Evolutionary conservation across 2,888 invertebrate species (phyloP).

Genomic region (Dynastes tityus): DNA sequence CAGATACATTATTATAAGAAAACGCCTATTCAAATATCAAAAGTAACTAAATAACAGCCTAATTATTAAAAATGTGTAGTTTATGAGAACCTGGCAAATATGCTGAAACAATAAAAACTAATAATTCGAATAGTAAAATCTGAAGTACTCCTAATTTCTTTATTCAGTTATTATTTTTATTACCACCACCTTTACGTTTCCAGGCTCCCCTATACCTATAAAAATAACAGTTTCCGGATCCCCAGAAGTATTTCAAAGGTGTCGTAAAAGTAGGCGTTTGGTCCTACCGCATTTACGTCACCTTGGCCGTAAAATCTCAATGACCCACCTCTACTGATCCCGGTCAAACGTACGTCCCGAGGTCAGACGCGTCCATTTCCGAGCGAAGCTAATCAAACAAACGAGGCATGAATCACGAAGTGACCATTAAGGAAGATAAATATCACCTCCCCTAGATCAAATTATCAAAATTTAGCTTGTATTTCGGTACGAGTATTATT

Average conservation of each 20-base stretch:
- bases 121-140: not conserved
- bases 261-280: slow-evolving; percentile 11
- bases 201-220: not conserved
- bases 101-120: not conserved
- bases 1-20: too few relatives aligned
- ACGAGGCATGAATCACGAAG: slow-evolving; percentile 30
- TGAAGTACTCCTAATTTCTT: not conserved
- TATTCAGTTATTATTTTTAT: slow-evolving; percentile 8
- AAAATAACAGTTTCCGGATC: not conserved
- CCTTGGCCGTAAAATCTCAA: slow-evolving; percentile 25
- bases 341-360: slow-evolving; percentile 21
- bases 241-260: not conserved
- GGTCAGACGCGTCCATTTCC: slow-evolving; percentile 22
- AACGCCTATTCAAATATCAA: too few relatives aligned
- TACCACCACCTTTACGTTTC: not conserved
- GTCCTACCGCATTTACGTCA: slow-evolving; percentile 20
- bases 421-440: slow-evolving; percentile 16
- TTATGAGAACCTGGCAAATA: too few relatives aligned
- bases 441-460: not conserved
- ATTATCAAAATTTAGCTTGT: slow-evolving; percentile 15
- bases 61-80: too few relatives aligned
- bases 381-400: slow-evolving; percentile 25
- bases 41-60: too few relatives aligned
- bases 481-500: not conserved
- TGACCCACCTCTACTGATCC: slow-evolving; percentile 2